Base-by-base conservation (phyloP, 2,888 invertebrate species). In the Cyclophora albipunctata region DNA sequence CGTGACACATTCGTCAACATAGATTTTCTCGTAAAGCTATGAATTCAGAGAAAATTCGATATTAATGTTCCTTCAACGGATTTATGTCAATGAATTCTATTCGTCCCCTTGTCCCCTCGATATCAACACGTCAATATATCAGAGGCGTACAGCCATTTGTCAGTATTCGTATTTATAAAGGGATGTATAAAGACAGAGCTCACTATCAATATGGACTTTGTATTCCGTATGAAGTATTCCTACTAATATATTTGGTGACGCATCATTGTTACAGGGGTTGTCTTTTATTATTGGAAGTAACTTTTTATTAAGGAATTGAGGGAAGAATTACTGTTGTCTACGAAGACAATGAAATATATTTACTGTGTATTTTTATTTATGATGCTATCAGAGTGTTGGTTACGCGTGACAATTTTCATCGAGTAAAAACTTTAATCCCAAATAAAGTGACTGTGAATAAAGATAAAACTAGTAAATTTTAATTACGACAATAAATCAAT, bases 91-190 rank as follows among this genome's bases (percentile, higher is more conserved):
- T 71, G 71, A 71, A 71, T 66, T 69, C 58, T 63, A 47, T 50
- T 51, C 66, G 67, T 64, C 67, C 71, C 73, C 68, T 69, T 67
- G 61, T 64, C 71, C 63, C 62, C 67, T 66, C 71, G 33, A 71
- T 76, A 77, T 78, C 78, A 75, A 72, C 73, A 70, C 69, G 67
- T 70, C 74, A 66, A 69, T 78, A 77, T 73, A 76, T 78, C 78
- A 76, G 72, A 69, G 66, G 69, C 60, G 69, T 64, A 60, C 66
- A 62, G 67, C 71, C 74, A 76, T 77, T 78, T 77, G 76, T 77
- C 76, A 72, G 69, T 59, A 58, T 63, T 59, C 58, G 71, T 74
- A 72, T 76, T 73, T 74, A 72, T 71, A 68, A 68, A 64, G 62
- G 58, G 67, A 65, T 42, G 63, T 64, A 68, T 68, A 65, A 66